Evolutionary conservation across 2,888 invertebrate genomes (phyloP), one percentile per base, ranked within the genome.

Genomic region (Bedellia somnulentella): DNA sequence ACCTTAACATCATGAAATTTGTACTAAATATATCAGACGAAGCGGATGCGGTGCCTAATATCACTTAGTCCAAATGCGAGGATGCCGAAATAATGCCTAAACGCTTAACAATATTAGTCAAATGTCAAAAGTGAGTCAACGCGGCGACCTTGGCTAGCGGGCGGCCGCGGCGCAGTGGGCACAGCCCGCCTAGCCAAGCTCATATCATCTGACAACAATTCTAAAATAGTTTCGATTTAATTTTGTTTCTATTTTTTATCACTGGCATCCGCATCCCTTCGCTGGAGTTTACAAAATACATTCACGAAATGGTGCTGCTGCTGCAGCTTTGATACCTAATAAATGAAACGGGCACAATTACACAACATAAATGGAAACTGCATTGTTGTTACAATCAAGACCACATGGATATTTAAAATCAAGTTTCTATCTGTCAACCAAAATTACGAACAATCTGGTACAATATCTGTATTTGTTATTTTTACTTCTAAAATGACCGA

Each of bases 41-140:
- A 63, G 64, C 62, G 66, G 63, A 66, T 70, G 66, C 73, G 64
- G 66, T 8, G 47, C 58, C 61, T 55, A 18, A 55, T 57, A 64
- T 60, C 58, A 71, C 73, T 75, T 75, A 75, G 71, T 71, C 75
- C 62, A 71, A 75, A 73, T 75, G 75, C 75, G 75, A 75, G 75
- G 75, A 73, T 68, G 57, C 71, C 75, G 71, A 73, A 75, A 68
- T 52, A 62, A 63, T 57, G 66, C 70, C 73, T 73, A 73, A 73
- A 73, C 30, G 25, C 32, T 35, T 32, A 30, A 14, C 25, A 31
- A 31, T 52, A 64, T 67, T 71, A 73, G 60, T 64, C 63, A 58
- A 68, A 55, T 56, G 56, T 50, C 49, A 49, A 45, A 22, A 29
- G 29, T 29, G n/a, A n/a, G n/a, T n/a, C n/a, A n/a, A n/a, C n/a